Conservation (phyloP, 23 tunicate species). For the Botrylloides violaceus region DNA sequence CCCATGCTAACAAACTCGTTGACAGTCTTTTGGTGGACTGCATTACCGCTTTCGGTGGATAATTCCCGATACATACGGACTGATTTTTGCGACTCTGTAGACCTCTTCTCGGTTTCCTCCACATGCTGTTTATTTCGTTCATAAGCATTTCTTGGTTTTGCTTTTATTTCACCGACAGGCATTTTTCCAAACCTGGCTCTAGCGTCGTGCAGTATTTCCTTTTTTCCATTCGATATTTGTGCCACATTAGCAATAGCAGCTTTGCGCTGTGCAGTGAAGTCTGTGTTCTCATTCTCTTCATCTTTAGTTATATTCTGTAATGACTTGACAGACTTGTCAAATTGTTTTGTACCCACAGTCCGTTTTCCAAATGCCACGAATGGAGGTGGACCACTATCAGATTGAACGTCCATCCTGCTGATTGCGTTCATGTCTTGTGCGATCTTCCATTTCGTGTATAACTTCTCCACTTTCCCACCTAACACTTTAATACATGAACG, state of each 20-base stretch:
- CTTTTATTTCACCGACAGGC: neutral
- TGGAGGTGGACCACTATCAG: slow-evolving; percentile 50
- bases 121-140: neutral
- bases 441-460: slow-evolving; percentile 80
- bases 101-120: neutral
- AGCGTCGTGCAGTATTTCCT: slow-evolving; percentile 22
- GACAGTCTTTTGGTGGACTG: slow-evolving; percentile 32
- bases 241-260: slow-evolving; percentile 66
- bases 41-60: slow-evolving; percentile 25
- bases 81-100: neutral
- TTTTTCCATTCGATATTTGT: slow-evolving; percentile 22
- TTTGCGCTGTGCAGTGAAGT: slow-evolving; percentile 46
- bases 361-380: slow-evolving; percentile 63
- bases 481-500: slow-evolving; percentile 17
- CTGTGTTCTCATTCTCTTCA: slow-evolving; percentile 30
- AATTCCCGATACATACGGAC: slow-evolving; percentile 16
- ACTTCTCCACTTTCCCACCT: slow-evolving; percentile 85
- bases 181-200: neutral
- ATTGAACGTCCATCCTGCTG: slow-evolving; percentile 5
- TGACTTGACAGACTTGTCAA: slow-evolving; percentile 19
- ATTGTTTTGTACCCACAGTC: slow-evolving; percentile 15
- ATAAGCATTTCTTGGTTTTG: neutral
- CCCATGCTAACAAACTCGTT: slow-evolving; percentile 67
- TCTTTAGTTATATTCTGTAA: slow-evolving; percentile 1
- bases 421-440: slow-evolving; percentile 36